phyloP scores from a whole-genome alignment of 35 echinoderm and acorn worm genomes.

The Anneissia japonica region DNA sequence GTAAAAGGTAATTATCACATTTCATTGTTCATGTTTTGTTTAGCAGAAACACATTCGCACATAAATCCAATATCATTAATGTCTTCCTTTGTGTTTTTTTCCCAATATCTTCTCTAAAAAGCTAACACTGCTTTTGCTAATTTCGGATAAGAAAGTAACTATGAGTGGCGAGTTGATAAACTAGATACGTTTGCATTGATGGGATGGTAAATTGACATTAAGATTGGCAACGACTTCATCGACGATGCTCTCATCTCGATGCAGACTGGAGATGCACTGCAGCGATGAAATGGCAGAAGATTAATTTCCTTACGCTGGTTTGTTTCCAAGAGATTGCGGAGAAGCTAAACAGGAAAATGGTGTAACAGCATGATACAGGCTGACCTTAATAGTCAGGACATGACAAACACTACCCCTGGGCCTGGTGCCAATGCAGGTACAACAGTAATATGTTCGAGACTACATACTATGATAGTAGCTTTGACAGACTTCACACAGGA shows the following conservation, averaged over 20 bases:
- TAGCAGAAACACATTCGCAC: no score
- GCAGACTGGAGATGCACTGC: background rate
- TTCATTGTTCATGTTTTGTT: background rate
- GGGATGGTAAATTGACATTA: background rate
- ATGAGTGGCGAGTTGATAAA: no score
- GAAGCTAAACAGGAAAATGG: background rate
- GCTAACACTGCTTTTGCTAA: no score
- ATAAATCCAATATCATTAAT: no score
- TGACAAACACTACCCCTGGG: background rate
- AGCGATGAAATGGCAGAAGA: background rate
- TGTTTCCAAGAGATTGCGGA: background rate
- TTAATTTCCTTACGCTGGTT: background rate
- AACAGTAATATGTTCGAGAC: background rate
- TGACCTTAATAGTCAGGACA: background rate
- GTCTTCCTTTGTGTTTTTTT: no score
- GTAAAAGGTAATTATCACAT: background rate
- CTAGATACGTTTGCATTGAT: no score
- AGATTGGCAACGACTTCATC: background rate
- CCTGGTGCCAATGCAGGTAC: background rate
- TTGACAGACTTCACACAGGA: background rate
- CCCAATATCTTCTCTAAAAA: no score
- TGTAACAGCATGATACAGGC: background rate
- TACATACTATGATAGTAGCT: background rate
- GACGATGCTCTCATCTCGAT: background rate
- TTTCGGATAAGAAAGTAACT: no score